A percentile compares a stretch with the other conserved stretches of the same genome.
These are phyloP conservation scores for Circaetus cinerascens DNA, from an alignment of 2,113 vertebrate genomes.

Conservation along the genomic window DNA sequence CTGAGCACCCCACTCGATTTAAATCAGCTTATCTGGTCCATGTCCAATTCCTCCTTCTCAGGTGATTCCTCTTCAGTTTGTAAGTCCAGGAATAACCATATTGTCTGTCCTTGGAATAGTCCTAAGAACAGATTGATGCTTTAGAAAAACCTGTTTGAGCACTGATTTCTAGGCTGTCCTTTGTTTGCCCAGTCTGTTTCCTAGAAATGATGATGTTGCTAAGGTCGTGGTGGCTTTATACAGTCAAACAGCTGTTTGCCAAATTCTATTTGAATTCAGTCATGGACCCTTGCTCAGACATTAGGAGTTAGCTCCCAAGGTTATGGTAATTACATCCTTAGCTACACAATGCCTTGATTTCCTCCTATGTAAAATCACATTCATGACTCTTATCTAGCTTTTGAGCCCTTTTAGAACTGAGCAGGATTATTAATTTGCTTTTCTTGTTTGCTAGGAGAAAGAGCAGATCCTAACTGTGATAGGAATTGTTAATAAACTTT, in stretches of 20 bases:
- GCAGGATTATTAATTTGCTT: background rate
- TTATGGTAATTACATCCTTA: background rate
- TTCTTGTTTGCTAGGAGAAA: background rate
- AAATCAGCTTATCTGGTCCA: background rate
- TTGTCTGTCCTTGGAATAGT: constrained; percentile 25
- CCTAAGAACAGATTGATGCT: constrained; percentile 10
- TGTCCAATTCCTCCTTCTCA: background rate
- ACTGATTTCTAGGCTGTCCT: background rate
- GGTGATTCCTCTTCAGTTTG: background rate
- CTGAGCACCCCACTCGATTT: background rate
- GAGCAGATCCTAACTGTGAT: background rate
- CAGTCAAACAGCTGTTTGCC: background rate
- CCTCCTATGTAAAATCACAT: background rate
- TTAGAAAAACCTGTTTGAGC: background rate
- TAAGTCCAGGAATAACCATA: background rate
- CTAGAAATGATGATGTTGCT: background rate
- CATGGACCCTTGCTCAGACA: background rate
- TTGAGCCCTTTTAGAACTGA: background rate
- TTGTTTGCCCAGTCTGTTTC: background rate
- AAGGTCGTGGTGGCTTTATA: background rate
- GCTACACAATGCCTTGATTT: background rate
- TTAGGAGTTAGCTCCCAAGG: background rate
- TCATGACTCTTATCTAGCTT: background rate
- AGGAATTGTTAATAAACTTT: background rate
- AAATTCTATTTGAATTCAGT: background rate